Conservation (phyloP, 2,113 vertebrate species). For the Callipepla squamata region DNA sequence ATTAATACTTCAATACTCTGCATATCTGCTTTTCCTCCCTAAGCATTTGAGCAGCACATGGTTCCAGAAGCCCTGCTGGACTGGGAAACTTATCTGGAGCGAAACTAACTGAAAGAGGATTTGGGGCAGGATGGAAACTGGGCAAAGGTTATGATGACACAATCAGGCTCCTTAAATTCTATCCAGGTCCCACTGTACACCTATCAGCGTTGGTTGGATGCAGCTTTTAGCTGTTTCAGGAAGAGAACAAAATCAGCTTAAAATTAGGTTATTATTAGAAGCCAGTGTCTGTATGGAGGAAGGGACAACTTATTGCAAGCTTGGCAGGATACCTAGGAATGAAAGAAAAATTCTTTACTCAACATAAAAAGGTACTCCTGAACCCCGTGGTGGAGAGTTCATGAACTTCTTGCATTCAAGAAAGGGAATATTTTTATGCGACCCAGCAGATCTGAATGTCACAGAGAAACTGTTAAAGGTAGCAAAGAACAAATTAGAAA, state of each 20-base stretch:
- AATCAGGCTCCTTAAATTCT: not conserved
- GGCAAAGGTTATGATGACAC: not conserved
- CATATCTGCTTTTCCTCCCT: not conserved
- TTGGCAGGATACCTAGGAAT: not conserved
- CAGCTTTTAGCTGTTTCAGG: not conserved
- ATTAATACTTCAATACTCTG: not conserved
- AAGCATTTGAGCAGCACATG: conserved; percentile 14
- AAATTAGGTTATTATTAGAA: not conserved
- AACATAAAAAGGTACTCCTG: not conserved
- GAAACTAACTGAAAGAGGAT: not conserved
- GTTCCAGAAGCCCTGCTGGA: not conserved
- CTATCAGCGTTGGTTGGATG: not conserved
- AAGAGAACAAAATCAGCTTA: not conserved
- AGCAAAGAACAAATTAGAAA: not conserved
- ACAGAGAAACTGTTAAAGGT: not conserved
- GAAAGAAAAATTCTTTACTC: not conserved
- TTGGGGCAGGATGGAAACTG: not conserved
- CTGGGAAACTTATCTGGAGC: not conserved
- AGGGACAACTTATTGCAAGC: not conserved
- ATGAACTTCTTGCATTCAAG: not conserved
- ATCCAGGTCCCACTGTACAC: not conserved
- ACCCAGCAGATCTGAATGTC: not conserved
- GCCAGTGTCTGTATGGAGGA: not conserved
- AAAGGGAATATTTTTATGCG: conserved; percentile 27
- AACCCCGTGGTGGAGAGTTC: not conserved